Conservation (phyloP, 2,888 invertebrate genomes). For the Mesoligia furuncula region DNA sequence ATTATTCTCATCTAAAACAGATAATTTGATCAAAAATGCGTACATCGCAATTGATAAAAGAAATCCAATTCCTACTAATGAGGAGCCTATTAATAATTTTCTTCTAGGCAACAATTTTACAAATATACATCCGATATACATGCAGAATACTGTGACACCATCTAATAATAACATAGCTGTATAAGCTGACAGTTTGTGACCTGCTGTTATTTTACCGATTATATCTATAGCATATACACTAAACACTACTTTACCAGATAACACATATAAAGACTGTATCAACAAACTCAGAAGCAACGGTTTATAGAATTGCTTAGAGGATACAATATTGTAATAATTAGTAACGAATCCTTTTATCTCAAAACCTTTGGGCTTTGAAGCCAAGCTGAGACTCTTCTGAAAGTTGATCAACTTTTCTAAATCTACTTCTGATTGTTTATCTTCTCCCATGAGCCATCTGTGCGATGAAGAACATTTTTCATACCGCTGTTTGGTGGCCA, state of each 20-base stretch:
- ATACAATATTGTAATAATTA: conserved; percentile 35
- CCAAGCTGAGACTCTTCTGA: conserved; percentile 16
- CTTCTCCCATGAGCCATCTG: conserved; percentile 62
- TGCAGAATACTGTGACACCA: conserved; percentile 45
- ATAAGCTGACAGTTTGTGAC: conserved; percentile 41
- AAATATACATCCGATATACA: conserved; percentile 54
- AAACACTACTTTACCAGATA: conserved; percentile 57
- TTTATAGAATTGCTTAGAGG: conserved; percentile 47
- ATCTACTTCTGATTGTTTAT: conserved; percentile 48
- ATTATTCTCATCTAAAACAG: conserved; percentile 46
- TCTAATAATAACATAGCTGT: conserved; percentile 57
- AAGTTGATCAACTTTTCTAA: conserved; percentile 42
- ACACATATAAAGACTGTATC: conserved; percentile 41
- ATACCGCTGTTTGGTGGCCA: conserved; percentile 51
- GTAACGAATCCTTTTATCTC: conserved; percentile 23
- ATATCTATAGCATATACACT: conserved; percentile 71
- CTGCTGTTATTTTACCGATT: conserved; percentile 67
- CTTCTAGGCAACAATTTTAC: conserved; percentile 45
- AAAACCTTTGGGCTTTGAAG: neutral
- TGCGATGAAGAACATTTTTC: conserved; percentile 54
- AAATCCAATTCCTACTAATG: conserved; percentile 52
- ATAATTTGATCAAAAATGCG: conserved; percentile 37
- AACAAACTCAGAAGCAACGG: conserved; percentile 43
- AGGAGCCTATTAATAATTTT: conserved; percentile 42
- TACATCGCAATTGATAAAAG: conserved; percentile 45